Base-by-base conservation (phyloP, 2,113 vertebrate genomes). In the Phylloscopus trochiloides region DNA sequence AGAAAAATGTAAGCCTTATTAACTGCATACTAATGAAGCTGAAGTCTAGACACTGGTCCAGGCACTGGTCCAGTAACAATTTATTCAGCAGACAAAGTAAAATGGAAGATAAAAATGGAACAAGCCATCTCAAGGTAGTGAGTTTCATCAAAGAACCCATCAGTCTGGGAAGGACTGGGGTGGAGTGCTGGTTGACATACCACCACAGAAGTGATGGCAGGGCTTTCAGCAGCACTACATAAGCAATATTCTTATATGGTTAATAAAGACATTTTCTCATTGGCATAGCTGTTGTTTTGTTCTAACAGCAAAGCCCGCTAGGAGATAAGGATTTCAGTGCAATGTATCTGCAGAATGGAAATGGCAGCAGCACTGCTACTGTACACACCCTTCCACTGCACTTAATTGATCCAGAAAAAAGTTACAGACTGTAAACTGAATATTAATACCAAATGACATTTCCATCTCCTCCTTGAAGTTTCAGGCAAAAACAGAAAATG, bases 401-500 rank as follows among this genome's bases (percentile, higher is more conserved):
- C 24, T 80, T 31, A 81, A 42, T 8, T 26, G 34, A 10, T 61
- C 32, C 3, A 25, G 51, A 42, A 86, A 90, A 24, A 68, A 4
- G 36, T 21, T 86, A 21, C 52, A 94, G 18, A 51, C 34, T 63
- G 28, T 29, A 73, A 73, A 96, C 83, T 36, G 11, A 67, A 34
- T 47, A 78, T 73, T 82, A 95, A 77, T 19, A 85, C 71, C 59
- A 83, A 96, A 83, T 67, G 14, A 97, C 88, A 74, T 94, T 92
- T 97, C 80, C 88, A 94, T 54, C 32, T 86, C 19, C 45, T 68
- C 28, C 90, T 86, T 86, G 77, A 93, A 38, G 45, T 84, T 96
- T 96, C 77, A 92, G 65, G 63, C 94, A 97, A 95, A 68, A 94
- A 91, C 11, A 96, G 80, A 97, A 97, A 94, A 92, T 67, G 6